A percentile compares a stretch with the other conserved stretches of the same genome.
Conservation (phyloP, 2,113 vertebrate species). For the Amia ocellicauda region DNA sequence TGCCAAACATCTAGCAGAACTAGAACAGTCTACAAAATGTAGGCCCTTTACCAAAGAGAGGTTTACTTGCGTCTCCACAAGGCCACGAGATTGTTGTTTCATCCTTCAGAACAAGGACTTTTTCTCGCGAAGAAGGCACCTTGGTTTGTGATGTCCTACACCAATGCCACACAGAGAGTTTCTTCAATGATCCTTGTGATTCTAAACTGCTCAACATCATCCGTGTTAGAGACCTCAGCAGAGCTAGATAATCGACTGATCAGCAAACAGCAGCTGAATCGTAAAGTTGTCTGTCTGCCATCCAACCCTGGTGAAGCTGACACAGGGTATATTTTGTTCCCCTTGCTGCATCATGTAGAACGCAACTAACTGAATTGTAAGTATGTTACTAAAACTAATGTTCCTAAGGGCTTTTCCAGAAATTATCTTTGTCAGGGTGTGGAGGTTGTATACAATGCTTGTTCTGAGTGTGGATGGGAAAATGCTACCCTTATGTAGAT, state of each 20-base stretch:
- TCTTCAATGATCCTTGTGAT: slow-evolving; percentile 22
- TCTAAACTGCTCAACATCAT: slow-evolving; percentile 22
- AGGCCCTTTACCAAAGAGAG: too few species aligned
- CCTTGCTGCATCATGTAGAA: slow-evolving; percentile 10
- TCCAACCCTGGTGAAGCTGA: not conserved
- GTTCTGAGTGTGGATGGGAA: slow-evolving; percentile 10
- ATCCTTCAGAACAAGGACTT: slow-evolving; percentile 12
- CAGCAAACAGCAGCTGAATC: slow-evolving; percentile 7
- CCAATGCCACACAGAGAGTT: slow-evolving; percentile 17
- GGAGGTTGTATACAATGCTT: slow-evolving; percentile 18
- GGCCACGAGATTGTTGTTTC: slow-evolving; percentile 1
- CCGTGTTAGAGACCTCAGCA: slow-evolving; percentile 7
- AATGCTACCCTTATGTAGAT: slow-evolving; percentile 10
- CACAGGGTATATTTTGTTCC: slow-evolving; percentile 9
- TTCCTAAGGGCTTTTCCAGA: slow-evolving; percentile 13
- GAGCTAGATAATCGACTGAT: slow-evolving; percentile 7
- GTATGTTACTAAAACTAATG: slow-evolving; percentile 19
- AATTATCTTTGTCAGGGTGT: slow-evolving; percentile 12
- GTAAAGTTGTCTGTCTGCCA: slow-evolving; percentile 19
- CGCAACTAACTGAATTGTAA: slow-evolving; percentile 13
- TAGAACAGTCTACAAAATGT: not conserved
- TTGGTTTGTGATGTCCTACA: slow-evolving; percentile 20
- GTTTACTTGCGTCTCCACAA: slow-evolving; percentile 13
- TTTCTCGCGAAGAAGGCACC: slow-evolving; percentile 13
- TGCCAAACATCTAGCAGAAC: slow-evolving; percentile 18